Base-by-base conservation (phyloP, 1,140 invertebrate species). In the Homarus americanus region DNA sequence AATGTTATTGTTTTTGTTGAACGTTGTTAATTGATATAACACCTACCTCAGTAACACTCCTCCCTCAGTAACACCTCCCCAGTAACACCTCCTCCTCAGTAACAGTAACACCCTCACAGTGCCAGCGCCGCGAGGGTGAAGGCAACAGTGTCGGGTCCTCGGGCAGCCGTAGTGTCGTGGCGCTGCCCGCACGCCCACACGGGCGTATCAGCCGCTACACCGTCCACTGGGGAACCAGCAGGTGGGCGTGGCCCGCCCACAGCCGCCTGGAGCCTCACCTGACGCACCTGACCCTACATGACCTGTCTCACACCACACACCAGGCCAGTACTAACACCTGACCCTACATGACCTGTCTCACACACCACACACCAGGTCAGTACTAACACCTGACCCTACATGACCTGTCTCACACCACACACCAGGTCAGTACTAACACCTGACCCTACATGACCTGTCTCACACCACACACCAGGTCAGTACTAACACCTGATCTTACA, bases 161-260 rank as follows among this genome's bases (percentile, higher is more conserved):
- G 96, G 98, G 97, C 69, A 95, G 96, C 38, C 97, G 97, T 93
- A 97, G 97, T 1, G 98, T 99, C 93, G 95, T 99, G 2, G 96
- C 97, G 93, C 97, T 97, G 92, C 98, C 98, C 82, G 96, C 96
- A 93, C 96, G 98, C 93, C 97, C 97, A 28, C 99, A 99, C 94
- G 98, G 98, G 34, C 96, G 98, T 69, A 96, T 99, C 88, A 97
- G 96, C 9, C 97, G 98, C 93, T 99, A 99, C 94, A 98, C 97
- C 40, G 96, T 99, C 15, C 99, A 99, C 94, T 96, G 97, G 0
- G 96, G 97, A 94, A 96, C 96, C n/a, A 96, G 58, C 41, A 78
- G 92, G 38, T 66, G 90, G 24, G 41, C 34, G 5, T 40, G 36
- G 2, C 34, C 44, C 9, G 15, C 85, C 24, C 85, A 79, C 53